A percentile compares a stretch with the other conserved stretches of the same genome.
phyloP scores from a whole-genome alignment of 2,888 invertebrate species.

The Cheilosia soror region DNA sequence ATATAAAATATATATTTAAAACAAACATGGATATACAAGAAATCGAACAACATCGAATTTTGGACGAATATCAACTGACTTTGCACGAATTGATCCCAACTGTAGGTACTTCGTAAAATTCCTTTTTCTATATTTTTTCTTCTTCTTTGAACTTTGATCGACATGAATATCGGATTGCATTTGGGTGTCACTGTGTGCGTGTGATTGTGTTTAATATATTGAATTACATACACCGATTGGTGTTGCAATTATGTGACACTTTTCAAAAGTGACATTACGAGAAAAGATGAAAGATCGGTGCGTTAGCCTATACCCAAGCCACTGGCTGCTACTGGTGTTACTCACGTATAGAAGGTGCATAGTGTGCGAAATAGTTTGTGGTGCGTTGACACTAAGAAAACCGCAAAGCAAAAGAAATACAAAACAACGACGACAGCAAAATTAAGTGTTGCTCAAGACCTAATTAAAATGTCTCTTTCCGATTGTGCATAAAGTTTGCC shows the following conservation, averaged over 20 bases:
- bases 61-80: conserved; percentile 80
- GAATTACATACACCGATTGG: conserved; percentile 24
- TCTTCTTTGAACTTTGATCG: conserved; percentile 45
- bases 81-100: conserved; percentile 80
- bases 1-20: conserved; percentile 13
- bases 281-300: conserved; percentile 43
- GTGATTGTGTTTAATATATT: conserved; percentile 31
- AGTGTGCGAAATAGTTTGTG: conserved; percentile 65
- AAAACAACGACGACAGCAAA: conserved; percentile 21
- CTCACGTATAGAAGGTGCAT: conserved; percentile 45
- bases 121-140: not conserved
- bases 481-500: conserved; percentile 25
- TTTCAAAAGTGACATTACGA: conserved; percentile 38
- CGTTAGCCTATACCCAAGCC: not conserved
- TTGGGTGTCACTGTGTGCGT: conserved; percentile 11
- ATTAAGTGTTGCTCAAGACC: conserved; percentile 64
- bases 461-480: conserved; percentile 60
- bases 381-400: conserved; percentile 68
- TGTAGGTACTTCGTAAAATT: conserved; percentile 78
- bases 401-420: conserved; percentile 40
- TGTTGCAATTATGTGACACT: conserved; percentile 27
- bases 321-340: conserved; percentile 63
- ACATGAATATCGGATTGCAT: conserved; percentile 44
- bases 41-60: conserved; percentile 79
- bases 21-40: conserved; percentile 80